phyloP scores from a whole-genome alignment of 2,113 vertebrate genomes.

The Cettia cetti region DNA sequence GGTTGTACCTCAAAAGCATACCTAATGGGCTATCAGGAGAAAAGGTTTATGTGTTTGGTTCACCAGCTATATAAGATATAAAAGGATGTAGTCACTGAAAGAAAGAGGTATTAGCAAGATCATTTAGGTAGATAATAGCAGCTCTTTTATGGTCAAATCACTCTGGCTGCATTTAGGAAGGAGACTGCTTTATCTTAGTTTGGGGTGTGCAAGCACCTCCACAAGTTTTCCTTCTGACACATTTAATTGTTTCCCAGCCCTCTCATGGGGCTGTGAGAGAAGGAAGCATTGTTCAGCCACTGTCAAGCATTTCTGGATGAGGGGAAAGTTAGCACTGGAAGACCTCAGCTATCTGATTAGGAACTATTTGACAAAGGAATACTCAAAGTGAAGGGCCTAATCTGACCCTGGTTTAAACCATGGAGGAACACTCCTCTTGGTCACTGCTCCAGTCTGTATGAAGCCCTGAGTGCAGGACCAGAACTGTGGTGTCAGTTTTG shows the following conservation, averaged over 20 bases:
- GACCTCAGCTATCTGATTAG: background rate
- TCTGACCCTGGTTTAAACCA: background rate
- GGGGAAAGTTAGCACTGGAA: background rate
- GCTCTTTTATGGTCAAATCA: background rate
- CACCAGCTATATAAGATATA: background rate
- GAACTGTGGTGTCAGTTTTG: background rate
- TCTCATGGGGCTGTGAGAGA: accelerated
- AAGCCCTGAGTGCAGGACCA: background rate
- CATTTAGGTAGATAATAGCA: background rate
- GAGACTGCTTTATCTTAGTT: background rate
- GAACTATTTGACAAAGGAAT: background rate
- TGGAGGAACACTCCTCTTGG: background rate
- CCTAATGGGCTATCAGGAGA: constrained; percentile 26
- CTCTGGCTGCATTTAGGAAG: background rate
- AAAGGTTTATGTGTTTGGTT: constrained; percentile 16
- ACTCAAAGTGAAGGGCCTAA: background rate
- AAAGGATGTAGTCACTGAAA: background rate
- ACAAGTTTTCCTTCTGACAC: background rate
- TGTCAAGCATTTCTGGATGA: background rate
- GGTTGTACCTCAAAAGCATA: constrained; percentile 53
- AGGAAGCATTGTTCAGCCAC: background rate
- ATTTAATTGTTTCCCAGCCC: background rate
- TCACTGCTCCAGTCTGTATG: background rate
- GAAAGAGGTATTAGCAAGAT: background rate
- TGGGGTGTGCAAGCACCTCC: background rate